Base-by-base conservation (phyloP, 2,113 vertebrate species). In the Xenopus laevis region DNA sequence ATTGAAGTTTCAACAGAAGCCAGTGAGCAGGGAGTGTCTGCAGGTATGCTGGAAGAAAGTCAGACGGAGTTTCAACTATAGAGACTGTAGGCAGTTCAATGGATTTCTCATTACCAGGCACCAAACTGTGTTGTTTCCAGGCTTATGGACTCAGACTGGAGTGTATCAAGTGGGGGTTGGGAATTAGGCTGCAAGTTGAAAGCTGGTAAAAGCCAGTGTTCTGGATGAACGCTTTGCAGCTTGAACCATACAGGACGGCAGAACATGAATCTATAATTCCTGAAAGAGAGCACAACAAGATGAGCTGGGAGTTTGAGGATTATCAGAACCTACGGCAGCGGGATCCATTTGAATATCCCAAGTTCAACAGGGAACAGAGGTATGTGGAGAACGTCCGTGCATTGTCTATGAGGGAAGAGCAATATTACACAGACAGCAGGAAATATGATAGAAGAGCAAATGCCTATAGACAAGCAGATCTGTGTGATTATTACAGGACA, bases 251-350 rank as follows among this genome's bases (percentile, higher is more conserved):
- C 10, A 64, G 77, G 0, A 45, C 13, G 18, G 75, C 4, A 0
- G 62, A 73, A 44, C 55, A 1, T 0, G 0, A 74, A 11, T 33
- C 64, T 74, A 80, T 80, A 67, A 81, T 73, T 78, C 77, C 3
- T 0, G 74, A 72, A 16, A 23, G 2, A 84, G 78, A 71, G 65
- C 40, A 0, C 1, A 40, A 2, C 71, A 63, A 81, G 72, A 71
- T 81, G 33, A 78, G 79, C 79, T 90, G 83, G 86, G 92, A 96
- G 16, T 86, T 85, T 18, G 89, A 93, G 75, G 87, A 86, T n/a
- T 83, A 7, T 33, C 71, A 77, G 69, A 65, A 68, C 0, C 0
- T 60, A 4, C 23, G 0, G 79, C 82, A 68, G 71, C 79, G 71
- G 66, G 77, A 73, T 0, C 0, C 68, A 27, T 30, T 16, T 0